A percentile compares a stretch with the other conserved stretches of the same genome.
These are phyloP conservation scores for Lophotis ruficrista DNA, from an alignment of 2,113 vertebrate genomes.

Conservation along the genomic window DNA sequence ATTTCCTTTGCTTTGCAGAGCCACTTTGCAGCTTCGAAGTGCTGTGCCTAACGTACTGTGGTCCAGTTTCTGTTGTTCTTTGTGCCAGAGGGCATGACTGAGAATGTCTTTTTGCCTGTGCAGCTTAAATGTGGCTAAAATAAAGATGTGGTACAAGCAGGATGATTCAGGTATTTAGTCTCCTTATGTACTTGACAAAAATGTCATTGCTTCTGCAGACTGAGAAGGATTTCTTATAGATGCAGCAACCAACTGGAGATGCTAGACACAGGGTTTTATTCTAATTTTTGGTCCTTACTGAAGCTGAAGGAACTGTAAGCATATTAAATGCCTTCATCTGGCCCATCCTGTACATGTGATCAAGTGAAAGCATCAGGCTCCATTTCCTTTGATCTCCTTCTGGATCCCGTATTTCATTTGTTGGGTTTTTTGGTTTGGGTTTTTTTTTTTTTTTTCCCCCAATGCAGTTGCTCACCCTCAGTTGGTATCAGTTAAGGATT, in stretches of 20 bases:
- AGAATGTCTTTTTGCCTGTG: not conserved
- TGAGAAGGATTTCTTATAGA: not conserved
- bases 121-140: not conserved
- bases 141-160: not conserved
- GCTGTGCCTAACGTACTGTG: not conserved
- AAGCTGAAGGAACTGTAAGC: not conserved
- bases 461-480: not conserved
- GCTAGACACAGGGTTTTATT: not conserved
- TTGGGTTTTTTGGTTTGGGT: not conserved
- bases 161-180: not conserved
- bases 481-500: not conserved
- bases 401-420: not conserved
- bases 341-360: not conserved
- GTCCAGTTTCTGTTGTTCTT: not conserved
- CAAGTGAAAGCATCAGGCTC: not conserved
- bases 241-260: not conserved
- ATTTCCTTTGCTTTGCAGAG: not conserved
- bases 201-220: not conserved
- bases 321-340: not conserved
- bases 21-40: not conserved
- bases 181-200: not conserved
- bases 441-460: not conserved
- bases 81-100: not conserved
- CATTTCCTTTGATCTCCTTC: not conserved
- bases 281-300: not conserved